Evolutionary conservation across 2,113 vertebrate species (phyloP).

Genomic region (Strix aluco): DNA sequence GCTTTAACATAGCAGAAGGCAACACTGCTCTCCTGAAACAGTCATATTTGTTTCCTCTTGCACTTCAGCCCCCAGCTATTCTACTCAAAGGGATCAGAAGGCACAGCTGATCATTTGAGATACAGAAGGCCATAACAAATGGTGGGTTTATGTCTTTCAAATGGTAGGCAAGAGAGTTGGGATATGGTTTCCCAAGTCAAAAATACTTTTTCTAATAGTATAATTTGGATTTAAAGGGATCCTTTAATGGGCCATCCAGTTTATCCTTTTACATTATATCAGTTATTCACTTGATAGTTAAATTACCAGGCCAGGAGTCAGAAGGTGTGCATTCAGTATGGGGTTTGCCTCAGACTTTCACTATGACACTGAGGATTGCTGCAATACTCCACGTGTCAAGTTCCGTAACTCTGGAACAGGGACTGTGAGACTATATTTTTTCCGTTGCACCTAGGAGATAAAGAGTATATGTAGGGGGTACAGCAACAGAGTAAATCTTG

Average conservation of each 20-base stretch:
- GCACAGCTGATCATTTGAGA: neutral
- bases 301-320: neutral
- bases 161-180: neutral
- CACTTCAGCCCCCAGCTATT: neutral
- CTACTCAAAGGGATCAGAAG: neutral
- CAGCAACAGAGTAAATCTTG: neutral
- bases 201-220: neutral
- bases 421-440: neutral
- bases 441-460: neutral
- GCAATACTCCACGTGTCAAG: accelerated
- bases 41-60: neutral
- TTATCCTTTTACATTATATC: neutral
- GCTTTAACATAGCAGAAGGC: neutral
- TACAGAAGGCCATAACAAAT: neutral
- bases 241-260: neutral
- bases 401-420: neutral
- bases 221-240: neutral
- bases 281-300: neutral
- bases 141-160: neutral
- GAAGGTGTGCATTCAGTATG: neutral
- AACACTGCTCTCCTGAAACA: neutral
- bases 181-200: neutral
- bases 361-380: neutral
- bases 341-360: neutral
- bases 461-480: neutral